These are phyloP conservation scores for Sminthurides aquaticus DNA, from an alignment of 2,888 invertebrate genomes.

Conservation along the genomic window DNA sequence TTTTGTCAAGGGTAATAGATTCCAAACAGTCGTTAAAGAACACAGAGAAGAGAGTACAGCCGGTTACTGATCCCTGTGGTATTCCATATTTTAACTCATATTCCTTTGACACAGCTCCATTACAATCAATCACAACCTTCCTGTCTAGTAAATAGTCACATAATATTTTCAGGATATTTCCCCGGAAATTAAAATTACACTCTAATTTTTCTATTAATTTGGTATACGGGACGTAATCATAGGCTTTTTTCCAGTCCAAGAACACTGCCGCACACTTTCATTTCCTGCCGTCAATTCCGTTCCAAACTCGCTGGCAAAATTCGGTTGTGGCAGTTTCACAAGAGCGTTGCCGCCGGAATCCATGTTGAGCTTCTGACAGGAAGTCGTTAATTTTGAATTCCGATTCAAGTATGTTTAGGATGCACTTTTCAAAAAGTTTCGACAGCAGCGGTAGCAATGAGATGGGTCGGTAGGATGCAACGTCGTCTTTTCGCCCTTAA, in stretches of 20 bases:
- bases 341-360: neutral
- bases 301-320: neutral
- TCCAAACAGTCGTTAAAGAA: neutral
- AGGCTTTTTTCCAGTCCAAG: slow-evolving; percentile 8
- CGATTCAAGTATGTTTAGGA: neutral
- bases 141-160: neutral
- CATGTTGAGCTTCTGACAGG: slow-evolving; percentile 2
- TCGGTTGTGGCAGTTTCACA: slow-evolving; percentile 9
- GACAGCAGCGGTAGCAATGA: neutral
- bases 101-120: neutral
- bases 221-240: neutral
- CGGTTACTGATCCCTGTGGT: neutral
- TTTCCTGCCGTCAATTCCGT: neutral
- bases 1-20: neutral
- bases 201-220: slow-evolving; percentile 3
- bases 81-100: neutral
- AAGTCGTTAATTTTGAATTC: neutral
- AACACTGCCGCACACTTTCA: slow-evolving; percentile 3
- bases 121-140: neutral
- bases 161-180: neutral
- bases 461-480: slow-evolving; percentile 1
- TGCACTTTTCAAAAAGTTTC: slow-evolving; percentile 11
- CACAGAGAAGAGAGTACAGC: neutral
- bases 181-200: neutral
- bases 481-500: neutral